Percentiles rank a stretch among this genome's conserved stretches.
Evolutionary conservation across 2,888 invertebrate genomes (phyloP).

Genomic region (Atrina japonica): DNA sequence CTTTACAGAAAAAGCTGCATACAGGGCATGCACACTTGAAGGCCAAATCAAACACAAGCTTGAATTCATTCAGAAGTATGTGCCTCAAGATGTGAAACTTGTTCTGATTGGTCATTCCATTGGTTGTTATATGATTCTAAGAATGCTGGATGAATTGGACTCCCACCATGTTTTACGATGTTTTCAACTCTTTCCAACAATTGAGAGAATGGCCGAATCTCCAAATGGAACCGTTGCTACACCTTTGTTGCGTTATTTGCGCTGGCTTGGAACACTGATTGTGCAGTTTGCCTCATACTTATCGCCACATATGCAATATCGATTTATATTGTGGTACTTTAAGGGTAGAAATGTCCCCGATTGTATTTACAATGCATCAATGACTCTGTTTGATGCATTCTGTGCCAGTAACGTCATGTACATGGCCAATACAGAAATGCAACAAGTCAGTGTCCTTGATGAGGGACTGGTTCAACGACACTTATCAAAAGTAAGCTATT

Average conservation of each 20-base stretch:
- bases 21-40: slow-evolving; percentile 83
- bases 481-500: slow-evolving; percentile 87
- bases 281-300: slow-evolving; percentile 71
- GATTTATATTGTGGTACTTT: slow-evolving; percentile 75
- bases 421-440: slow-evolving; percentile 85
- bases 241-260: slow-evolving; percentile 83
- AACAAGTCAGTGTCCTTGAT: slow-evolving; percentile 87
- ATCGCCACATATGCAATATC: slow-evolving; percentile 60
- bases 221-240: slow-evolving; percentile 88
- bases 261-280: slow-evolving; percentile 75
- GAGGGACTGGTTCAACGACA: slow-evolving; percentile 84
- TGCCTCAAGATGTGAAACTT: slow-evolving; percentile 86
- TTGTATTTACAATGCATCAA: slow-evolving; percentile 73
- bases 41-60: slow-evolving; percentile 92
- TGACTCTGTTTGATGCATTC: slow-evolving; percentile 75
- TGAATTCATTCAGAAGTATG: slow-evolving; percentile 87
- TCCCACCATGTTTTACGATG: slow-evolving; percentile 79
- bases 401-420: slow-evolving; percentile 69
- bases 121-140: slow-evolving; percentile 91
- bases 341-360: slow-evolving; percentile 61
- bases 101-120: slow-evolving; percentile 95
- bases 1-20: slow-evolving; percentile 61
- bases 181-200: slow-evolving; percentile 90
- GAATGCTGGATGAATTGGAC: slow-evolving; percentile 84
- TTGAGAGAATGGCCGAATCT: slow-evolving; percentile 90